Percentiles rank a stretch among this genome's conserved stretches.
Evolutionary conservation across 2,113 vertebrate species (phyloP).

Genomic region (Dasypus novemcinctus): DNA sequence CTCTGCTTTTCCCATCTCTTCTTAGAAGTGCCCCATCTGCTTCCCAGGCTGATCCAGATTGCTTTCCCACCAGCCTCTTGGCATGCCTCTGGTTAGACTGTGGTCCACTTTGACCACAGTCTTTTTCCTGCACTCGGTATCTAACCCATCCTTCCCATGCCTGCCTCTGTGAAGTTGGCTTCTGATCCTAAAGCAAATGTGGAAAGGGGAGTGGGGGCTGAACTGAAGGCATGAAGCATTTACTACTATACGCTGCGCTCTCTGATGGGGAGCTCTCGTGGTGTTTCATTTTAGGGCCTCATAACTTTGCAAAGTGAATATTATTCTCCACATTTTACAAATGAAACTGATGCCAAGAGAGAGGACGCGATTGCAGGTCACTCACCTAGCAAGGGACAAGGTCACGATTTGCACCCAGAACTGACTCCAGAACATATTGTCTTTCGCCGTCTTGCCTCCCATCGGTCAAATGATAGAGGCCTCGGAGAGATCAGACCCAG

Average conservation of each 20-base stretch:
- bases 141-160: not conserved
- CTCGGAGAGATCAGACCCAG: not conserved
- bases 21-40: not conserved
- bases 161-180: not conserved
- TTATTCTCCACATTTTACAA: not conserved
- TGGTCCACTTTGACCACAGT: not conserved
- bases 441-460: not conserved
- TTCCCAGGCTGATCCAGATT: not conserved
- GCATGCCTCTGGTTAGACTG: not conserved
- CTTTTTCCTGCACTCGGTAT: not conserved
- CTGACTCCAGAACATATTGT: not conserved
- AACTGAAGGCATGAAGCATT: not conserved
- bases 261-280: rapidly evolving
- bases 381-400: not conserved
- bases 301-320: not conserved
- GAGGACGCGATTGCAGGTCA: not conserved
- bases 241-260: not conserved
- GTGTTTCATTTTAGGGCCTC: not conserved
- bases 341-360: not conserved
- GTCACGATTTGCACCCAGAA: not conserved
- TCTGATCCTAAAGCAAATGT: not conserved
- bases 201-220: not conserved
- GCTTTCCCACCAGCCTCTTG: not conserved
- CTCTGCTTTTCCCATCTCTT: not conserved
- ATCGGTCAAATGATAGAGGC: not conserved